A percentile compares a stretch with the other conserved stretches of the same genome.
These are phyloP conservation scores for Cyrtorhinus lividipennis DNA, from an alignment of 1,140 invertebrate species.

Conservation along the genomic window DNA sequence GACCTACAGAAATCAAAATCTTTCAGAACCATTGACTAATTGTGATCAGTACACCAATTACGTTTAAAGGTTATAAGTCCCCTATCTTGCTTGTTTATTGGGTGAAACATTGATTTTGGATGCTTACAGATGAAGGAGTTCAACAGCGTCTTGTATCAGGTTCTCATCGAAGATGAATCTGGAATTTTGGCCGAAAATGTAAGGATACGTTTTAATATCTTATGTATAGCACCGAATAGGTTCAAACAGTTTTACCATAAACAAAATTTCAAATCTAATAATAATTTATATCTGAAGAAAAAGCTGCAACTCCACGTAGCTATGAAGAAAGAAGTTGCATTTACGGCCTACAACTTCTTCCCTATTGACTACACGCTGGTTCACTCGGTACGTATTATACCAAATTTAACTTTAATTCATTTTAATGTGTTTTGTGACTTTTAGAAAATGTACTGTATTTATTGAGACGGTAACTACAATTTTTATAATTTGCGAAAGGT, in stretches of 20 bases:
- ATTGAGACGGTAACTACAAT: too few species aligned
- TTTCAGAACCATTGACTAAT: too few species aligned
- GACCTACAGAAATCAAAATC: too few species aligned
- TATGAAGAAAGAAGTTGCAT: conserved; percentile 14
- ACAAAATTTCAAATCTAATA: not conserved
- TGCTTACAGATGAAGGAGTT: conserved; percentile 15
- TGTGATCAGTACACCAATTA: too few species aligned
- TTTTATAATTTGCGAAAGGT: too few species aligned
- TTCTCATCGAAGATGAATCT: conserved; percentile 15
- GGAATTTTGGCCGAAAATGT: conserved; percentile 6
- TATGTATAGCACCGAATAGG: too few species aligned
- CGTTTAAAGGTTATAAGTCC: too few species aligned
- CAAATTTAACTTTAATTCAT: too few species aligned
- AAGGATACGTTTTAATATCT: too few species aligned
- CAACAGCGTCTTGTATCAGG: conserved; percentile 12
- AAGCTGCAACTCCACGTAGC: conserved; percentile 16
- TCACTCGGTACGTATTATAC: conserved; percentile 14
- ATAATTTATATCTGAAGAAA: conserved; percentile 4
- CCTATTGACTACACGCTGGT: conserved; percentile 16
- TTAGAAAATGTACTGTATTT: too few species aligned
- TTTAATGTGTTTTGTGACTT: too few species aligned
- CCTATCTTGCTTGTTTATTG: too few species aligned
- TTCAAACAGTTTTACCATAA: not conserved
- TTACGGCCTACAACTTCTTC: conserved; percentile 15
- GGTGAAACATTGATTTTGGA: not conserved